A percentile compares a stretch with the other conserved stretches of the same genome.
phyloP scores from a whole-genome alignment of 2,888 invertebrate species.

The Tanytarsus gracilentus region DNA sequence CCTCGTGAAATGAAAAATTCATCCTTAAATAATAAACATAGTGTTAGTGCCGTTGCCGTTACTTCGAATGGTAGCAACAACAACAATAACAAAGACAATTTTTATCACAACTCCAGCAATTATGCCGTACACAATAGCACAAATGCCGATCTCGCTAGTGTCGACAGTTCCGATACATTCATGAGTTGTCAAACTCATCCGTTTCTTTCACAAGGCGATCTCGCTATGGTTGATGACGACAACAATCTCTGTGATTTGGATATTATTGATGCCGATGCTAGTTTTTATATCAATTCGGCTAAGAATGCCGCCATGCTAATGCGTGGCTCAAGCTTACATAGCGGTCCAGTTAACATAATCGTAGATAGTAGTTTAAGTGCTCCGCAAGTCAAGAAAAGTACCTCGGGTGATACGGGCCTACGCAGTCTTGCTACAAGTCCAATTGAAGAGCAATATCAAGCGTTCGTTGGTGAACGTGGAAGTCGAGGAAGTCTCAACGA shows the following conservation, averaged over 20 bases:
- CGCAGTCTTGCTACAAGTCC: slow-evolving; percentile 56
- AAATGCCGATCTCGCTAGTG: slow-evolving; percentile 49
- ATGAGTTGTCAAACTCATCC: slow-evolving; percentile 95
- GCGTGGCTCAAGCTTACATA: slow-evolving; percentile 14
- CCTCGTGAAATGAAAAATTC: background rate
- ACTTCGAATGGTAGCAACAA: slow-evolving; percentile 32
- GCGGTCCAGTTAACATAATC: slow-evolving; percentile 33
- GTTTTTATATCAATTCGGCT: slow-evolving; percentile 81
- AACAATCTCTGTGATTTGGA: slow-evolving; percentile 39
- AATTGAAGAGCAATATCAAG: slow-evolving; percentile 51
- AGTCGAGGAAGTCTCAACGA: slow-evolving; percentile 54
- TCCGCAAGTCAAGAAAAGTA: slow-evolving; percentile 62
- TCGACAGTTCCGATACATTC: slow-evolving; percentile 84
- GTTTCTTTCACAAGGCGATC: slow-evolving; percentile 76
- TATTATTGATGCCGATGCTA: slow-evolving; percentile 62
- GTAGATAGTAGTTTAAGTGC: slow-evolving; percentile 37
- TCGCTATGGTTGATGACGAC: slow-evolving; percentile 48
- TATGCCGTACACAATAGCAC: slow-evolving; percentile 42
- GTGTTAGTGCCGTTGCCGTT: slow-evolving; percentile 1
- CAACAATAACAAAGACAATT: slow-evolving; percentile 32
- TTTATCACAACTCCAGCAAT: slow-evolving; percentile 31
- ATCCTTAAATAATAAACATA: slow-evolving; percentile 8
- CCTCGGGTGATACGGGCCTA: slow-evolving; percentile 66
- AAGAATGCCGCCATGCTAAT: too few species aligned
- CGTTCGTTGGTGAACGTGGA: slow-evolving; percentile 43